Evolutionary conservation across 2,797 vertebrate species (phyloP).

Genomic region (Eupleurogrammus muticus): DNA sequence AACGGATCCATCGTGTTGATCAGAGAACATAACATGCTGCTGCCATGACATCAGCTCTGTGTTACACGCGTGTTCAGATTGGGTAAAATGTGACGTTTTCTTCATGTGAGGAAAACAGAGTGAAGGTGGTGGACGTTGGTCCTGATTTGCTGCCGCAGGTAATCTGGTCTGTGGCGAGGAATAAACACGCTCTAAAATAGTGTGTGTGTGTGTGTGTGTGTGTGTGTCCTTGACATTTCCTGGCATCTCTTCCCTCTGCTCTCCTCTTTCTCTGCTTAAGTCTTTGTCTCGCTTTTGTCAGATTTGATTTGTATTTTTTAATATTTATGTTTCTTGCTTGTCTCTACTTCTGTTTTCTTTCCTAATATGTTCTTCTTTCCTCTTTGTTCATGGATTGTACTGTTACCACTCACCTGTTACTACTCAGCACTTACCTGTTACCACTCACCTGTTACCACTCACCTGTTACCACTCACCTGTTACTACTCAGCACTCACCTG

Average conservation of each 20-base stretch:
- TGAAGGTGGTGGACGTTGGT: not conserved
- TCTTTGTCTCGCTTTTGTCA: not conserved
- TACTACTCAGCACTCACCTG: too few species aligned
- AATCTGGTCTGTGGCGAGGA: conserved; percentile 65
- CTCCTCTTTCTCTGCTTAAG: conserved; percentile 5
- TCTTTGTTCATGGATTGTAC: not conserved
- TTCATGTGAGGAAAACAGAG: not conserved
- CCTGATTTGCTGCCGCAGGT: conserved; percentile 54
- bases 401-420: too few species aligned
- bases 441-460: too few species aligned
- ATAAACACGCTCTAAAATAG: conserved; percentile 76
- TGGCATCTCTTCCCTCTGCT: conserved; percentile 33
- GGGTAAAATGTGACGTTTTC: not conserved
- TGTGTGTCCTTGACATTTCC: conserved; percentile 58
- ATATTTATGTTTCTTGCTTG: not conserved
- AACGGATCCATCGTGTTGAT: not conserved
- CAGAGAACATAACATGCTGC: not conserved
- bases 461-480: too few species aligned
- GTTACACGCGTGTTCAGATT: not conserved
- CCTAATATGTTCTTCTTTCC: not conserved
- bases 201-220: conserved; percentile 30
- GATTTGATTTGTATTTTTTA: not conserved
- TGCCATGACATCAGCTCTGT: not conserved
- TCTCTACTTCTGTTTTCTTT: not conserved
- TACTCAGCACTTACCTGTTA: too few species aligned